These are phyloP conservation scores for Mobula hypostoma DNA, from an alignment of 2,113 vertebrate species.

Conservation along the genomic window DNA sequence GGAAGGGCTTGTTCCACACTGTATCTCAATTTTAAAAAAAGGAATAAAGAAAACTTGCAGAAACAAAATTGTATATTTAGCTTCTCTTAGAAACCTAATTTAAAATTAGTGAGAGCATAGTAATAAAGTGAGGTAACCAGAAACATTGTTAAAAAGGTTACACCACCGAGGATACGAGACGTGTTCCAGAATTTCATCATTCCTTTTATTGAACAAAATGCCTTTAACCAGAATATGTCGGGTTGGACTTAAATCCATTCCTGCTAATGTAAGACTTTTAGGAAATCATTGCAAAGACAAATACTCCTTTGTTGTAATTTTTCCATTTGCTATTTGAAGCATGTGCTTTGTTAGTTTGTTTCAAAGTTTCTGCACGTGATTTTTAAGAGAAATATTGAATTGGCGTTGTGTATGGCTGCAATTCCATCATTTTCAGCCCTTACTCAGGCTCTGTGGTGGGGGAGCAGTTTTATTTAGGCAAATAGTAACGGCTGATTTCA, in stretches of 20 bases:
- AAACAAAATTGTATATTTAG: neutral
- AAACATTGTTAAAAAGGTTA: neutral
- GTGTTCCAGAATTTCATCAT: neutral
- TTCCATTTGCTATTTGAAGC: neutral
- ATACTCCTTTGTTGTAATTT: neutral
- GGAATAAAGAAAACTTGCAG: neutral
- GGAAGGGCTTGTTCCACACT: no score
- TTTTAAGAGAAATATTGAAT: neutral
- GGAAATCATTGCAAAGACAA: no score
- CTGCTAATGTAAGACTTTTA: neutral
- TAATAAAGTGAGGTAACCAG: neutral
- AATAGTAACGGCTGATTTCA: constrained; percentile 32
- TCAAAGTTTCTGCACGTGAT: neutral
- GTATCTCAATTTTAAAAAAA: no score
- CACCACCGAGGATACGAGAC: neutral
- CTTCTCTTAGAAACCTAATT: neutral
- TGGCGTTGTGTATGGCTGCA: neutral
- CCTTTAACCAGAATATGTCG: neutral
- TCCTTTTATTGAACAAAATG: neutral
- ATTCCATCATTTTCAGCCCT: neutral
- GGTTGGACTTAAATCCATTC: neutral
- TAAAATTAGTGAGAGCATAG: neutral
- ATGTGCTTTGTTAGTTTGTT: neutral
- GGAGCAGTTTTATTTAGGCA: constrained; percentile 6
- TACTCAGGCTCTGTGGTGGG: neutral